A percentile compares a stretch with the other conserved stretches of the same genome.
Conservation (phyloP, 2,113 vertebrate species). For the Apteryx owenii region DNA sequence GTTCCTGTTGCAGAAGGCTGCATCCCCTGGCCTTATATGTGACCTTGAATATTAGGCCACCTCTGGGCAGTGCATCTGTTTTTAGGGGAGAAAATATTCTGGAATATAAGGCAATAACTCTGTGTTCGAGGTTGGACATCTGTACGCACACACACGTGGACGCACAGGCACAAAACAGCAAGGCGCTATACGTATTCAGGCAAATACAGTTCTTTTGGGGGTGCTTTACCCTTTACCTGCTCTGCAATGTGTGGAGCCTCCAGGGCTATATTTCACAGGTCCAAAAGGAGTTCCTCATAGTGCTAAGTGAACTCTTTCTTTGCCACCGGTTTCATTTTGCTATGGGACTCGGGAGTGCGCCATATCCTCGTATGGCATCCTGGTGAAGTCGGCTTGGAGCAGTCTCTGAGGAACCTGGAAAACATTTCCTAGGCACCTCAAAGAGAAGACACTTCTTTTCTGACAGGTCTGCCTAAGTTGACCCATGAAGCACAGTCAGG, state of each 20-base stretch:
- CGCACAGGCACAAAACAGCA: background rate
- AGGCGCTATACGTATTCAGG: background rate
- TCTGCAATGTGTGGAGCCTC: background rate
- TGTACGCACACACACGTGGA: accelerated
- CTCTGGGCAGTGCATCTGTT: accelerated
- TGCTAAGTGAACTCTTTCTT: background rate
- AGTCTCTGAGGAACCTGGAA: background rate
- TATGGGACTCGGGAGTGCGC: background rate
- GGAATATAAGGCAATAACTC: background rate
- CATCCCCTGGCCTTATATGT: background rate
- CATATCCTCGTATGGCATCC: accelerated
- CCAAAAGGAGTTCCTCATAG: background rate
- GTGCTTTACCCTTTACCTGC: background rate
- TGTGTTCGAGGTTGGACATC: accelerated
- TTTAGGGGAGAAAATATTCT: background rate
- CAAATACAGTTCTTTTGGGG: background rate
- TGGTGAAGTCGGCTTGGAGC: too few relatives aligned
- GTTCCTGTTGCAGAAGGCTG: background rate
- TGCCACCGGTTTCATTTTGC: background rate
- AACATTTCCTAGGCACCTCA: background rate
- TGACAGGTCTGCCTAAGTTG: background rate
- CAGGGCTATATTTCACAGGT: background rate
- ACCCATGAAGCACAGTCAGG: background rate
- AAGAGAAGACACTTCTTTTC: too few relatives aligned
- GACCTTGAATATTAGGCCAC: background rate